A percentile compares a stretch with the other conserved stretches of the same genome.
Conservation (phyloP, 2,888 invertebrate species). For the Homarus gammarus region DNA sequence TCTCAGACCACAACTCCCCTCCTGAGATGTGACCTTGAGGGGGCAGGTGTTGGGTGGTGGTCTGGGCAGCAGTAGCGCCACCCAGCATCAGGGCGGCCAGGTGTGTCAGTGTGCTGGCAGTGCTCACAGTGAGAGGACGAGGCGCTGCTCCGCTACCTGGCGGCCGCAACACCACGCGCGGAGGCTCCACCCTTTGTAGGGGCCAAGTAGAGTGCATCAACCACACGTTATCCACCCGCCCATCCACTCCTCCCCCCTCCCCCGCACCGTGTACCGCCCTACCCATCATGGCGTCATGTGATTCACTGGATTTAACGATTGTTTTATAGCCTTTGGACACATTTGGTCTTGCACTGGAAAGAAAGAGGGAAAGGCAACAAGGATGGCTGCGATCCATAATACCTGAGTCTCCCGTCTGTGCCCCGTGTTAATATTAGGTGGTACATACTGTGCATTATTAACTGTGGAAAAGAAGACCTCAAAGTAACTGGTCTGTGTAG, state of each 20-base stretch:
- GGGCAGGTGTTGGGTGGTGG: background rate
- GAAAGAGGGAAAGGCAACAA: background rate
- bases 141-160: background rate
- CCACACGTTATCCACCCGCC: background rate
- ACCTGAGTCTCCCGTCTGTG: too few species aligned
- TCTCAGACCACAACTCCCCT: background rate
- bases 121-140: slow-evolving; percentile 14
- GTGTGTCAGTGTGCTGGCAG: slow-evolving; percentile 21
- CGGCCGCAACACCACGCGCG: background rate
- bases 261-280: background rate
- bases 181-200: background rate
- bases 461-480: too few species aligned
- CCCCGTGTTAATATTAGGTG: too few species aligned
- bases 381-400: too few species aligned
- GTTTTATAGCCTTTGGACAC: background rate
- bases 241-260: background rate
- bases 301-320: background rate
- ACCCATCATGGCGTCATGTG: background rate
- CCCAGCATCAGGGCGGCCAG: slow-evolving; percentile 4
- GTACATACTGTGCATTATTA: too few species aligned
- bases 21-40: background rate
- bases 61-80: background rate
- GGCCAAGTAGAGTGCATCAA: slow-evolving; percentile 22
- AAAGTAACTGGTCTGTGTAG: too few species aligned
- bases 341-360: background rate